Evolutionary conservation across 1,140 invertebrate species (phyloP).

Genomic region (Pseudomyrmex sp.): DNA sequence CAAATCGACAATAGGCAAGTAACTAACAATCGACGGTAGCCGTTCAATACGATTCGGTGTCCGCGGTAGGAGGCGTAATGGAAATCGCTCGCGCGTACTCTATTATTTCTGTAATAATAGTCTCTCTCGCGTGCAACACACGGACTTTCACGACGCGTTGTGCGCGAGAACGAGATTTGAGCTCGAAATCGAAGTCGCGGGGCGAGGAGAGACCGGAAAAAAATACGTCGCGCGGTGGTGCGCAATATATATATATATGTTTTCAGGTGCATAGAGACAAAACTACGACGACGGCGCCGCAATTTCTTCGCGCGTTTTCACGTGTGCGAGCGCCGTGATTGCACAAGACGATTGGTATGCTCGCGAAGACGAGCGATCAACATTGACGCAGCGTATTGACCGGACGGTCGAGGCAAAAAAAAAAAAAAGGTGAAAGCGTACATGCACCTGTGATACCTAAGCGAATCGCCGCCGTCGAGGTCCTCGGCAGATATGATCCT

Average conservation of each 20-base stretch:
- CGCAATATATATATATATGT: neutral
- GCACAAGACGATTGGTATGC: conserved; percentile 12
- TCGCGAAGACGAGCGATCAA: conserved; percentile 14
- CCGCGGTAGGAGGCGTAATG: conserved; percentile 40
- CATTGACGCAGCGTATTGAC: neutral
- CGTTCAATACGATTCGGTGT: conserved; percentile 60
- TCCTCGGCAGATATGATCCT: neutral
- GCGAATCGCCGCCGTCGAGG: neutral
- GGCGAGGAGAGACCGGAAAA: conserved; percentile 14
- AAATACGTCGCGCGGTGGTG: neutral
- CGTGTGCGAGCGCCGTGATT: neutral
- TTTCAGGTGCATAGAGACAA: neutral
- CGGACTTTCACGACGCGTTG: conserved; percentile 46
- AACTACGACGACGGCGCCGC: neutral
- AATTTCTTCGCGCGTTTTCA: conserved; percentile 29
- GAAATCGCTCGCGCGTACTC: conserved; percentile 23
- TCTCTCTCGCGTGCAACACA: conserved; percentile 1
- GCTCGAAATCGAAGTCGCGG: neutral
- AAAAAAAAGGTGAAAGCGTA: conserved; percentile 48
- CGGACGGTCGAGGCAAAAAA: conserved; percentile 17
- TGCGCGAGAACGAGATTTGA: conserved; percentile 15
- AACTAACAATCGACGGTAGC: conserved; percentile 40
- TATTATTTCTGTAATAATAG: conserved; percentile 73
- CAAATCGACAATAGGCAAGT: conserved; percentile 29
- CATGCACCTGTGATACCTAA: conserved; percentile 32